A percentile compares a stretch with the other conserved stretches of the same genome.
Evolutionary conservation across 1,140 invertebrate species (phyloP).

Genomic region (Antheraea mylitta): DNA sequence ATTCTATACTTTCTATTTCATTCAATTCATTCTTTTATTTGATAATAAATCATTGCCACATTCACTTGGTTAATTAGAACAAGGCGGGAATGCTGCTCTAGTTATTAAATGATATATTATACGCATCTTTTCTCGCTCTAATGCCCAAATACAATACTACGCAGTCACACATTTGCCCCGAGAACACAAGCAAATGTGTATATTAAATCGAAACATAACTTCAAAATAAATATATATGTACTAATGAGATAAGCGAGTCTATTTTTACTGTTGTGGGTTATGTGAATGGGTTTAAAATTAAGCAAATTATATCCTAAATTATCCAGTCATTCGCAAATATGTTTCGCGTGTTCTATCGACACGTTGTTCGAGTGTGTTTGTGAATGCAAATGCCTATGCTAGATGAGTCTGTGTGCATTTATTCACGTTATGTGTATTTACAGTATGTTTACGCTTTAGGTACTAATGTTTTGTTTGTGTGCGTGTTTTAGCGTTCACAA

Average conservation of each 20-base stretch:
- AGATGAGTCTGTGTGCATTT: constrained; percentile 27
- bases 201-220: background rate
- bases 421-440: constrained; percentile 19
- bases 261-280: background rate
- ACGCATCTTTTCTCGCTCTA: constrained; percentile 67
- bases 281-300: constrained; percentile 23
- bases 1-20: background rate
- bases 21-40: background rate
- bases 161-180: constrained; percentile 41
- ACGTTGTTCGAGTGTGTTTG: constrained; percentile 27
- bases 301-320: constrained; percentile 24
- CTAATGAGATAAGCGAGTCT: background rate
- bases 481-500: constrained; percentile 67
- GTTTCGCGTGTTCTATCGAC: constrained; percentile 30
- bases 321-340: constrained; percentile 36
- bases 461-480: constrained; percentile 33
- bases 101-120: constrained; percentile 62
- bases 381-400: constrained; percentile 26
- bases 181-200: background rate
- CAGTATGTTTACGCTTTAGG: constrained; percentile 23
- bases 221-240: background rate
- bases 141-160: constrained; percentile 61
- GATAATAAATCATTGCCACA: constrained; percentile 33
- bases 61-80: constrained; percentile 48
- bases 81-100: constrained; percentile 58